Conservation (phyloP, 2,888 invertebrate species). For the Drosophila falleni region DNA sequence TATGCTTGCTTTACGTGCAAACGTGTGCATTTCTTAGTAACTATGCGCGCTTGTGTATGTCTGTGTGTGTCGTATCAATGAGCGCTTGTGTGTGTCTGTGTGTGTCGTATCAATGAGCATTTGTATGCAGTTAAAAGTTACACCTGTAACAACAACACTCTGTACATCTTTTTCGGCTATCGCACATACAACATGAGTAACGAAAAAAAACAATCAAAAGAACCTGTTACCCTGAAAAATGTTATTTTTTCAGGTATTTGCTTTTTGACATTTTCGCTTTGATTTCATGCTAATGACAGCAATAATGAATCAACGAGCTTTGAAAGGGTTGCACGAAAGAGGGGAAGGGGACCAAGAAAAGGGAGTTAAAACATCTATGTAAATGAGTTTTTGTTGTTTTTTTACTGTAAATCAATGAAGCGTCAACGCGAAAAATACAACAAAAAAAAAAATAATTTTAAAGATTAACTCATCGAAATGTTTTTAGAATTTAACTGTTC, state of each 20-base stretch:
- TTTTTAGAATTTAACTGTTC: constrained; percentile 46
- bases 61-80: neutral
- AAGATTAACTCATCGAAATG: constrained; percentile 50
- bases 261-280: constrained; percentile 65
- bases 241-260: constrained; percentile 30
- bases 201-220: constrained; percentile 4
- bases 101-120: constrained; percentile 33
- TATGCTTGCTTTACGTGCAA: constrained; percentile 16
- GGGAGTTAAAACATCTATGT: constrained; percentile 39
- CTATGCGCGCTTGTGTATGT: neutral
- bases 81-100: neutral
- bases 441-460: neutral
- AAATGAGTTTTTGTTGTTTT: constrained; percentile 42
- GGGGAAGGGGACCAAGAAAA: neutral
- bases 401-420: constrained; percentile 55
- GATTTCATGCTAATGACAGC: constrained; percentile 54
- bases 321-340: neutral
- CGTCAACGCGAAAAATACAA: constrained; percentile 10
- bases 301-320: constrained; percentile 38
- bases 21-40: constrained; percentile 19
- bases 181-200: neutral
- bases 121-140: constrained; percentile 30
- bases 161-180: constrained; percentile 21
- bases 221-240: constrained; percentile 42
- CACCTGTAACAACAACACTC: constrained; percentile 43